phyloP scores from a whole-genome alignment of 2,113 vertebrate species.

The Elachura formosa region DNA sequence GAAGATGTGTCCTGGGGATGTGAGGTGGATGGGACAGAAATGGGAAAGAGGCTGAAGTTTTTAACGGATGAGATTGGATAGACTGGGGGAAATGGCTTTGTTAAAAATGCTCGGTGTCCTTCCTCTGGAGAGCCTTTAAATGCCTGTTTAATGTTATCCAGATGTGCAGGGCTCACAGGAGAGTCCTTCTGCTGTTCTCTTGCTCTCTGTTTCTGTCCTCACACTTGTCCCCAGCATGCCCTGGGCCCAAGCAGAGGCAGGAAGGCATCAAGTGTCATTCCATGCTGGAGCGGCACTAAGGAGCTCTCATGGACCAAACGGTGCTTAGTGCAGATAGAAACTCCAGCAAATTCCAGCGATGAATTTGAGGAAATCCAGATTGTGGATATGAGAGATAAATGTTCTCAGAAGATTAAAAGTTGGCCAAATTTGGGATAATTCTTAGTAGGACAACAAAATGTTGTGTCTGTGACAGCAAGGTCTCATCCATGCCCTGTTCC shows the following conservation, averaged over 20 bases:
- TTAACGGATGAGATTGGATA: not conserved
- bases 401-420: not conserved
- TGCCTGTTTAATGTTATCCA: not conserved
- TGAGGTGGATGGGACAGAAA: not conserved
- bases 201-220: not conserved
- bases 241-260: not conserved
- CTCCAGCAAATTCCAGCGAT: not conserved
- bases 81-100: not conserved
- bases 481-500: not conserved
- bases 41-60: not conserved
- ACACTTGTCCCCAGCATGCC: not conserved
- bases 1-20: not conserved
- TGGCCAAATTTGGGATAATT: not conserved
- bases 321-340: not conserved
- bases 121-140: not conserved
- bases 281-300: rapidly evolving
- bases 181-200: not conserved
- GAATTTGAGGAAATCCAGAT: not conserved
- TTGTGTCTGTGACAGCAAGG: not conserved
- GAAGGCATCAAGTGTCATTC: not conserved
- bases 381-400: rapidly evolving
- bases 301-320: not conserved
- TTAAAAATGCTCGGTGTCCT: not conserved
- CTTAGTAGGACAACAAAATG: not conserved
- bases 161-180: not conserved